Conservation (phyloP, 2,113 vertebrate genomes). For the Sturnira hondurensis region DNA sequence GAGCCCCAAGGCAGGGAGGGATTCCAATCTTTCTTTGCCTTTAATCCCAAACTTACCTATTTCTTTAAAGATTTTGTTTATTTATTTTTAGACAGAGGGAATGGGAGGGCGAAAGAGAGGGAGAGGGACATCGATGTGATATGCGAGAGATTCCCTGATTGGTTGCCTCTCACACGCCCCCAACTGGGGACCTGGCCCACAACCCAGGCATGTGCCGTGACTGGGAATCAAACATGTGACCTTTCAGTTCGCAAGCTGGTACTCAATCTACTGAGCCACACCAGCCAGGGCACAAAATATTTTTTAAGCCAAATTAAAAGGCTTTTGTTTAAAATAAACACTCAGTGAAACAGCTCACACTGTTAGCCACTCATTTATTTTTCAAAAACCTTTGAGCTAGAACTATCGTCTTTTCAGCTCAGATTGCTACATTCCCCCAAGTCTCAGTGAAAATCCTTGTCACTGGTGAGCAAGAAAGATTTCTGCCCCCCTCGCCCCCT, state of each 20-base stretch:
- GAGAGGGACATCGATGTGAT: too few species aligned
- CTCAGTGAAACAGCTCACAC: not conserved
- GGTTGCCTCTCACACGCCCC: too few species aligned
- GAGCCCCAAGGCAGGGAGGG: not conserved
- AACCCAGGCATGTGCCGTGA: too few species aligned
- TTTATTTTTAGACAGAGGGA: too few species aligned
- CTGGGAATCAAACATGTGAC: too few species aligned
- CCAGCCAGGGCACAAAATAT: not conserved
- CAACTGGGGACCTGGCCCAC: too few species aligned
- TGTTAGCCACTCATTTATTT: not conserved
- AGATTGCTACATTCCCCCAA: not conserved
- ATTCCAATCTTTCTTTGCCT: not conserved
- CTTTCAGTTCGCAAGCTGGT: too few species aligned
- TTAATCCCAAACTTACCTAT: not conserved
- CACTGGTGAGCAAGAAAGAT: not conserved
- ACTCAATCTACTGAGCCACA: too few species aligned
- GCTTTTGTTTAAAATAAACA: not conserved
- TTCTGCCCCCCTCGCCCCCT: not conserved
- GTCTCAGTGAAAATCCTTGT: not conserved
- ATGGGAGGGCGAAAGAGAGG: too few species aligned
- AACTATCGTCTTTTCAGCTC: not conserved
- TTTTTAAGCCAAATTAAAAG: not conserved
- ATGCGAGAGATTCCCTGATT: too few species aligned
- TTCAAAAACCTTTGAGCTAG: not conserved
- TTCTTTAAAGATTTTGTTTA: not conserved